Conservation (phyloP, 1,140 invertebrate genomes). For the Temnothorax curvispinosus region DNA sequence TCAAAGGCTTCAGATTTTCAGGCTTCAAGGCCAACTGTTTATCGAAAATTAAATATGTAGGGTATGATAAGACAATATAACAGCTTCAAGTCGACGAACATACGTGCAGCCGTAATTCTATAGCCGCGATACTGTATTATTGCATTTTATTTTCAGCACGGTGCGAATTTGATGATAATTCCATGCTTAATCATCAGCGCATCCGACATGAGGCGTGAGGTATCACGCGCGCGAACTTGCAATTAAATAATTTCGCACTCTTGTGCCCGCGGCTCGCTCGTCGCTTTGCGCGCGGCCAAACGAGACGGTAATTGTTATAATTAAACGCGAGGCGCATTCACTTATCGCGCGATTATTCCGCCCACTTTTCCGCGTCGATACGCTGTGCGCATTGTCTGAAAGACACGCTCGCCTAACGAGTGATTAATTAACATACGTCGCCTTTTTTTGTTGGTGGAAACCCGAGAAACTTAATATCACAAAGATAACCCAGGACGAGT, state of each 20-base stretch:
- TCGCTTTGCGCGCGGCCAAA: conserved; percentile 28
- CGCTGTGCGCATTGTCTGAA: conserved; percentile 59
- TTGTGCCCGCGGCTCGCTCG: conserved; percentile 12
- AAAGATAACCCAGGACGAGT: conserved; percentile 33
- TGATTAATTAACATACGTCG: conserved; percentile 60
- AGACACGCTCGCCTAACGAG: conserved; percentile 43
- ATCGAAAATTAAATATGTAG: background rate
- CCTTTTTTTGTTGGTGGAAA: conserved; percentile 2
- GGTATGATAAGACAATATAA: background rate
- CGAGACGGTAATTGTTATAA: conserved; percentile 68
- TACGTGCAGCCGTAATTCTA: background rate
- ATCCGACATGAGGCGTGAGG: conserved; percentile 36
- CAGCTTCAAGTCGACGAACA: background rate
- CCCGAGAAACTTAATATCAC: conserved; percentile 42
- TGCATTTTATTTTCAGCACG: conserved; percentile 43
- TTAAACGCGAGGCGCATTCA: conserved; percentile 59
- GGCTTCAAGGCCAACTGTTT: background rate
- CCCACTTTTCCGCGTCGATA: conserved; percentile 63
- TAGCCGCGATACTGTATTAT: conserved; percentile 3
- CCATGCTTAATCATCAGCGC: conserved; percentile 50
- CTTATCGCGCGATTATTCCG: conserved; percentile 61
- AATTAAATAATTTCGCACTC: conserved; percentile 59
- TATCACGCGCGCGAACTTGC: conserved; percentile 48
- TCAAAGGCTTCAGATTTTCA: background rate
- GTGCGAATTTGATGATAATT: conserved; percentile 55